Evolutionary conservation across 2,113 vertebrate genomes (phyloP).

Genomic region (Tachysurus fulvidraco): DNA sequence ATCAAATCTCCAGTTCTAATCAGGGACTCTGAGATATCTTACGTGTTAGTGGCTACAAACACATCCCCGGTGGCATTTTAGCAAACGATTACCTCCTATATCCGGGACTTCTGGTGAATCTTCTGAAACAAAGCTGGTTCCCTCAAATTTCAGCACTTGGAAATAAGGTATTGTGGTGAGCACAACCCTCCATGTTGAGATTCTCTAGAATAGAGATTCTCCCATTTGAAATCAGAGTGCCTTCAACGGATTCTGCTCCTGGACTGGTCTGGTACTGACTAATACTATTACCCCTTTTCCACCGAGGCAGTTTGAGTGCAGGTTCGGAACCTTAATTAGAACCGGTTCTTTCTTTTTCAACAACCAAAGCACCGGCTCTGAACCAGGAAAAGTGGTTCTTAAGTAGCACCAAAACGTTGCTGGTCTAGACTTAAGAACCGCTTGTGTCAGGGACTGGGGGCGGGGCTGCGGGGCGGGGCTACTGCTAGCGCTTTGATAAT

Average conservation of each 20-base stretch:
- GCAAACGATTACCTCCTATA: background rate
- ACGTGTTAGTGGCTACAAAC: background rate
- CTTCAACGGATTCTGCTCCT: background rate
- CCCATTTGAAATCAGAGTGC: background rate
- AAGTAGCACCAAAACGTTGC: too few species aligned
- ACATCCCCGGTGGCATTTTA: background rate
- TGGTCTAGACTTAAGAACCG: too few species aligned
- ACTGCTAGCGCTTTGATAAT: too few species aligned
- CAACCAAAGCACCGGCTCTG: too few species aligned
- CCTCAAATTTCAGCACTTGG: background rate
- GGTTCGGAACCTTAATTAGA: too few species aligned
- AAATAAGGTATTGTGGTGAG: background rate
- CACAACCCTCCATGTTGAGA: background rate
- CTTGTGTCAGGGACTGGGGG: too few species aligned
- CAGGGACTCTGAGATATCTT: background rate
- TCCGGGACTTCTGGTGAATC: background rate
- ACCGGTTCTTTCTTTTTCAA: too few species aligned
- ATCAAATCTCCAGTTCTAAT: background rate
- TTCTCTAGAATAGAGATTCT: background rate
- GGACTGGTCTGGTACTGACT: background rate
- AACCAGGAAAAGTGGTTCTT: too few species aligned
- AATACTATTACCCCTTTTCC: too few species aligned
- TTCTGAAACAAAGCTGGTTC: background rate
- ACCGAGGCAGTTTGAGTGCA: too few species aligned
- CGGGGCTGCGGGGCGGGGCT: too few species aligned